Percentiles rank a stretch among this genome's conserved stretches.
Evolutionary conservation across 2,113 vertebrate species (phyloP).

Genomic region (Varanus salvator): DNA sequence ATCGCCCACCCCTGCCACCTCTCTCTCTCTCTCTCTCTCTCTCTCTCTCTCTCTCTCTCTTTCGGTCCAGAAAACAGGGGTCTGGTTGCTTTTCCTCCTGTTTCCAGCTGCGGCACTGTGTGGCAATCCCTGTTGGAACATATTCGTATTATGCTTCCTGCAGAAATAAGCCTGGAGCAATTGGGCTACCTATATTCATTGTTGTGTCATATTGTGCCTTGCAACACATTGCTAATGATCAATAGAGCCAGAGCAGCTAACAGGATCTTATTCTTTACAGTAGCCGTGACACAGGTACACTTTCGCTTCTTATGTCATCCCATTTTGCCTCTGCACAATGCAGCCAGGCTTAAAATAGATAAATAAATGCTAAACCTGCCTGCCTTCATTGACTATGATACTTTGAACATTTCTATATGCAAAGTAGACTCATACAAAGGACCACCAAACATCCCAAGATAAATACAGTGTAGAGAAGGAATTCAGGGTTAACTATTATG

Average conservation of each 20-base stretch:
- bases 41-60: neutral
- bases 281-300: conserved; percentile 2
- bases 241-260: conserved; percentile 11
- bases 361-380: neutral
- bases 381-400: neutral
- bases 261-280: conserved; percentile 4
- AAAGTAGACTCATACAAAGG: neutral
- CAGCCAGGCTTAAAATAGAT: neutral
- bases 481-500: neutral
- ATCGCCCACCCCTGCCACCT: no score
- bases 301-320: neutral
- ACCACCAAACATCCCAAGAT: neutral
- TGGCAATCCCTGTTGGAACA: conserved; percentile 25
- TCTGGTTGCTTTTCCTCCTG: conserved; percentile 1
- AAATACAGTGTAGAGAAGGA: neutral
- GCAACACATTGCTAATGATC: neutral
- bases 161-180: conserved; percentile 28
- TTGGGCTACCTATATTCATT: conserved; percentile 24
- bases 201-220: conserved; percentile 17
- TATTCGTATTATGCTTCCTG: conserved; percentile 32
- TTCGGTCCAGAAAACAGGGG: neutral
- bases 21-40: no score
- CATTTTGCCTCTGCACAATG: conserved; percentile 11
- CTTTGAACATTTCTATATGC: conserved; percentile 8
- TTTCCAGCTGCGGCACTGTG: neutral